phyloP scores from a whole-genome alignment of 2,888 invertebrate species.

The Sipha maydis region DNA sequence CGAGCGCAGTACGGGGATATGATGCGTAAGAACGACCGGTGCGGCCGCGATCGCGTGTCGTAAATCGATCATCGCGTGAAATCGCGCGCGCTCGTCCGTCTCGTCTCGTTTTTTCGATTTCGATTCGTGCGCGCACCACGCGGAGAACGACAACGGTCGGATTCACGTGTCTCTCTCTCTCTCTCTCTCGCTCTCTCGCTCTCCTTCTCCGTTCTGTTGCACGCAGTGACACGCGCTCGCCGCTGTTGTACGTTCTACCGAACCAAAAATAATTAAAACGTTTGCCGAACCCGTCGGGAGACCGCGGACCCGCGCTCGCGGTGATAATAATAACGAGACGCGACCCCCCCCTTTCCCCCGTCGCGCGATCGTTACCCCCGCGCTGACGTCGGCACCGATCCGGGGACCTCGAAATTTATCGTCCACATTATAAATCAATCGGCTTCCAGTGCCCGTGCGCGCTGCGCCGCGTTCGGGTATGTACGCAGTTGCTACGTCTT shows the following conservation, averaged over 20 bases:
- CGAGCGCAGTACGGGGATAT: not conserved
- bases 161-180: not conserved
- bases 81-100: constrained; percentile 3
- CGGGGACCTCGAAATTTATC: constrained; percentile 14
- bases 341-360: not conserved
- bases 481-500: too few species aligned
- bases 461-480: not conserved
- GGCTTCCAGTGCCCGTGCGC: not conserved
- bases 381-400: not conserved
- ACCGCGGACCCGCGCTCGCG: not conserved
- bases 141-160: not conserved
- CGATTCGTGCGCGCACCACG: not conserved
- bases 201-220: too few species aligned
- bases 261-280: too few species aligned
- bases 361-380: not conserved
- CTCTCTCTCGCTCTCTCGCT: too few species aligned
- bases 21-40: not conserved
- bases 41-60: not conserved
- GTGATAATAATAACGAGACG: not conserved
- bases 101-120: not conserved
- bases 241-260: too few species aligned
- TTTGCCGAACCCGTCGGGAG: constrained; percentile 12
- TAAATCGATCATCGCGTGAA: constrained; percentile 31
- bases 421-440: constrained; percentile 39
- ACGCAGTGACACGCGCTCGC: too few species aligned